phyloP scores from a whole-genome alignment of 2,113 vertebrate species.

The Erpornis zantholeuca region DNA sequence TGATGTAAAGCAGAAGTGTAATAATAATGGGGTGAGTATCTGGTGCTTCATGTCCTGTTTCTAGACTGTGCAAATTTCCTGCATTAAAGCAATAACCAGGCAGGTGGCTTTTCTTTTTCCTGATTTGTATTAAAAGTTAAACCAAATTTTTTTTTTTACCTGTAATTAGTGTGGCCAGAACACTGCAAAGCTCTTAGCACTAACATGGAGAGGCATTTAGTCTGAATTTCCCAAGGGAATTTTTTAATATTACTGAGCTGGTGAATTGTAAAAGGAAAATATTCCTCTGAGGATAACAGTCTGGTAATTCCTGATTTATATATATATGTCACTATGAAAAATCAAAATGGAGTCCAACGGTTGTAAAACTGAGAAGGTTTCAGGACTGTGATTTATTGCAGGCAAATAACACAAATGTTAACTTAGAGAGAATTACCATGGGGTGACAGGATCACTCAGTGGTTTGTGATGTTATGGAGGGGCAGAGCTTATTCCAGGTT shows the following conservation, averaged over 20 bases:
- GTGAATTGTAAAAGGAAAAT: neutral
- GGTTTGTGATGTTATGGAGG: neutral
- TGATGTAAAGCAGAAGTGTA: constrained; percentile 73
- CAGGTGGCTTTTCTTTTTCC: neutral
- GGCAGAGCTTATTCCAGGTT: neutral
- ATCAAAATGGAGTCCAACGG: neutral
- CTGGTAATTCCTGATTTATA: neutral
- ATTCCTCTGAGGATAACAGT: neutral
- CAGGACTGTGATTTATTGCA: neutral
- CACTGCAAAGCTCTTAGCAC: neutral
- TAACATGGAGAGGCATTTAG: neutral
- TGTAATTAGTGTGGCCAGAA: neutral
- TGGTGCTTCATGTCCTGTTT: neutral
- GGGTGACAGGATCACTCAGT: neutral
- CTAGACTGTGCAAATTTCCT: neutral
- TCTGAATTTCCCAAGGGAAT: neutral
- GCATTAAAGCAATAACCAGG: neutral
- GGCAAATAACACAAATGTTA: neutral
- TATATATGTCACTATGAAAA: neutral
- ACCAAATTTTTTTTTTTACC: neutral
- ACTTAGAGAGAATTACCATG: neutral
- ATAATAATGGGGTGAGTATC: constrained; percentile 76
- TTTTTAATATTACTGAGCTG: neutral
- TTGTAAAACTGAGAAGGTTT: neutral
- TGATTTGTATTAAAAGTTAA: neutral